Conservation (phyloP, 2,113 vertebrate genomes). For the Actenoides lindsayi region DNA sequence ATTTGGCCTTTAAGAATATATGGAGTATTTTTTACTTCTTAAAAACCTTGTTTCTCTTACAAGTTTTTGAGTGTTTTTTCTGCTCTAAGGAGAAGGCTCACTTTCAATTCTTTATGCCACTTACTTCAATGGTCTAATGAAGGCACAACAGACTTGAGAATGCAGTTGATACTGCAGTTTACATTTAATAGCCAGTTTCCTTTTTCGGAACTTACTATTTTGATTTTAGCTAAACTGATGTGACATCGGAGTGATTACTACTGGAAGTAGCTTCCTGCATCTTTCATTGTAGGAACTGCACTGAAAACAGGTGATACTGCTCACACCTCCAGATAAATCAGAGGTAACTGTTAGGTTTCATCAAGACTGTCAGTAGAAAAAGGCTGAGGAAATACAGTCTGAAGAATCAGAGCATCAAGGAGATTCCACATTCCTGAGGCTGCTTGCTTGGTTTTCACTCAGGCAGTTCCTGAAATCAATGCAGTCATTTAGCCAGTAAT, state of each 20-base stretch:
- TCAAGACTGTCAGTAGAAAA: not conserved
- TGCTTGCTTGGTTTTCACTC: not conserved
- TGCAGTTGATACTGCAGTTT: not conserved
- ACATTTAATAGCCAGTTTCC: not conserved
- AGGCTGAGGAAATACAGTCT: not conserved
- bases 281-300: not conserved
- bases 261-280: not conserved
- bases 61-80: not conserved
- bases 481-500: not conserved
- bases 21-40: not conserved
- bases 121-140: not conserved
- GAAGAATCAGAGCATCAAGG: not conserved
- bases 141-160: not conserved
- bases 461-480: conserved; percentile 5
- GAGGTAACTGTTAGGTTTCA: not conserved
- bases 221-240: not conserved
- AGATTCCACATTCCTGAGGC: not conserved
- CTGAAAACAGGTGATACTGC: not conserved
- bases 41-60: not conserved
- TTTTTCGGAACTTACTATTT: not conserved
- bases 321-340: not conserved
- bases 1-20: not conserved
- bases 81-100: not conserved
- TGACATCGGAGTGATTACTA: not conserved
- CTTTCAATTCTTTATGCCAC: not conserved